Conservation (phyloP, 2,113 vertebrate species). For the Puntigrus tetrazona region DNA sequence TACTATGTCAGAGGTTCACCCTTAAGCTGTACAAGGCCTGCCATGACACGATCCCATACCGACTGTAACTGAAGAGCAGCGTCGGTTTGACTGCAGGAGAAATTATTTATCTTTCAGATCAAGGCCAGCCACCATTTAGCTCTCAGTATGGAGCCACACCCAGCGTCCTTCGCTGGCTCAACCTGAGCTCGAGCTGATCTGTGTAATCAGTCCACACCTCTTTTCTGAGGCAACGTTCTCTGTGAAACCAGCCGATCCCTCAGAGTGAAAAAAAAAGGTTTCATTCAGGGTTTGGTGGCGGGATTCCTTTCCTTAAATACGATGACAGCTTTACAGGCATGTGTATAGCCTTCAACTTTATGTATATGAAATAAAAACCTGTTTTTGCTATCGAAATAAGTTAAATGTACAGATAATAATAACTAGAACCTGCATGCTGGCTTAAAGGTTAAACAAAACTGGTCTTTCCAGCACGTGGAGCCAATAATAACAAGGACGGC, state of each 20-base stretch:
- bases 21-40: slow-evolving; percentile 22
- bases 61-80: not conserved
- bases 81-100: not conserved
- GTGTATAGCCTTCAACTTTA: not conserved
- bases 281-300: no score
- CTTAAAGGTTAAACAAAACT: not conserved
- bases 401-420: not conserved
- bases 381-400: not conserved
- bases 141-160: not conserved
- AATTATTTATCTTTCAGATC: not conserved
- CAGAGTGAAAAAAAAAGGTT: not conserved
- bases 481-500: not conserved
- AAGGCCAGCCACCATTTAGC: not conserved
- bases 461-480: not conserved
- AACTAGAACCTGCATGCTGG: not conserved
- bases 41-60: slow-evolving; percentile 15
- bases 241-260: not conserved
- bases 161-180: not conserved
- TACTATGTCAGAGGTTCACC: slow-evolving; percentile 10
- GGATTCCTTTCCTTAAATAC: no score
- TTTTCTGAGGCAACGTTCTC: not conserved
- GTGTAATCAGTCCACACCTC: slow-evolving; percentile 6
- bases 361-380: not conserved
- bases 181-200: slow-evolving; percentile 1
- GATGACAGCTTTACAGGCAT: not conserved